phyloP scores from a whole-genome alignment of 2,888 invertebrate species.

The Hydriomena furcata region DNA sequence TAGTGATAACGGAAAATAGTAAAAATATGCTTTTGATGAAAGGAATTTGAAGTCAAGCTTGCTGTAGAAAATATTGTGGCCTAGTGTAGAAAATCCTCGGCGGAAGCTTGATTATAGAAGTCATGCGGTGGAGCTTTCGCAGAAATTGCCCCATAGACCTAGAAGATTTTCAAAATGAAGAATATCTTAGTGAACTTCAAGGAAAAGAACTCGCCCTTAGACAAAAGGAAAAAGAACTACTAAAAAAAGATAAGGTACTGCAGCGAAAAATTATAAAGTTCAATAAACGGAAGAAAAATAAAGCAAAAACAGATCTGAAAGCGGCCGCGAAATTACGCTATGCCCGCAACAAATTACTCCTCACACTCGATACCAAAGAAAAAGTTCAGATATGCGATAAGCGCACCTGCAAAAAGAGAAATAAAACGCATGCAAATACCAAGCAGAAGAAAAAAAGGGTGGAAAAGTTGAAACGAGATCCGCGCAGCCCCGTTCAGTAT shows the following conservation, averaged over 20 bases:
- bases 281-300: constrained; percentile 32
- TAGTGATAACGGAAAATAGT: background rate
- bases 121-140: constrained; percentile 13
- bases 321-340: constrained; percentile 43
- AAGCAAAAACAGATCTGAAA: constrained; percentile 39
- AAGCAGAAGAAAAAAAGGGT: constrained; percentile 12
- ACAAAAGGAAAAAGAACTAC: constrained; percentile 41
- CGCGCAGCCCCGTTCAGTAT: constrained; percentile 7
- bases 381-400: constrained; percentile 29
- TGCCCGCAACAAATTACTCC: constrained; percentile 43
- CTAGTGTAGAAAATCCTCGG: background rate
- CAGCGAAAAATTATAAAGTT: constrained; percentile 28
- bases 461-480: constrained; percentile 9
- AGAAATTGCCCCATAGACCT: constrained; percentile 1
- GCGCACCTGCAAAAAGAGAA: constrained; percentile 2
- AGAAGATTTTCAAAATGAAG: background rate
- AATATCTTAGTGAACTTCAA: constrained; percentile 23
- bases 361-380: constrained; percentile 30
- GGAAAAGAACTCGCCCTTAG: constrained; percentile 35
- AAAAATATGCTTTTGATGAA: background rate
- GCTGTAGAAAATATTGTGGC: no score
- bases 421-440: constrained; percentile 3
- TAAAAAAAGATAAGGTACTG: constrained; percentile 39
- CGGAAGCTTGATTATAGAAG: background rate
- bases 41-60: background rate